Evolutionary conservation across 2,888 invertebrate species (phyloP).

Genomic region (Hybos culiciformis): DNA sequence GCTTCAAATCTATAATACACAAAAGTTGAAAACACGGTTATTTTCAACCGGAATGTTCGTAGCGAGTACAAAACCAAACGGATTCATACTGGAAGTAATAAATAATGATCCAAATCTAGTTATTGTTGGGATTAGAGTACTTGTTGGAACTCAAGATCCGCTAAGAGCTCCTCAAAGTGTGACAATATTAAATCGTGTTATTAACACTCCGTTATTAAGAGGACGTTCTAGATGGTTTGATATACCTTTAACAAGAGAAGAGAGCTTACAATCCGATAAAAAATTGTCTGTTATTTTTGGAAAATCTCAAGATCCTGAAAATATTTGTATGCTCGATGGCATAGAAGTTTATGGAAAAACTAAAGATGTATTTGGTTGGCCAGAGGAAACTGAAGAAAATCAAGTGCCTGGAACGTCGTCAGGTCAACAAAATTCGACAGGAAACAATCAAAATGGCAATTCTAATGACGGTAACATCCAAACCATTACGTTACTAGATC

Average conservation of each 20-base stretch:
- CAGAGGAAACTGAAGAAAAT: constrained; percentile 80
- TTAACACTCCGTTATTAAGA: constrained; percentile 57
- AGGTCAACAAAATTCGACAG: constrained; percentile 20
- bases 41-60: constrained; percentile 67
- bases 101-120: constrained; percentile 81
- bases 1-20: constrained; percentile 84
- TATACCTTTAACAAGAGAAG: constrained; percentile 85
- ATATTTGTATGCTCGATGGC: constrained; percentile 85
- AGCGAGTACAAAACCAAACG: constrained; percentile 79
- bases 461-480: constrained; percentile 14
- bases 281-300: constrained; percentile 73
- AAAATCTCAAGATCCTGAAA: constrained; percentile 72
- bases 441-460: constrained; percentile 24
- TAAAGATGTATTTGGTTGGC: constrained; percentile 94
- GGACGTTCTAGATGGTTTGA: constrained; percentile 96
- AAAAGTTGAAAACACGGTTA: constrained; percentile 77
- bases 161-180: constrained; percentile 29
- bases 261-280: constrained; percentile 84
- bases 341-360: constrained; percentile 92
- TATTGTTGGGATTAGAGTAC: constrained; percentile 75
- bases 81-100: constrained; percentile 75
- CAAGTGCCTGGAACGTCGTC: constrained; percentile 26
- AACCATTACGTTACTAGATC: constrained; percentile 35
- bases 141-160: constrained; percentile 50
- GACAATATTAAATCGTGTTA: constrained; percentile 44